Evolutionary conservation across 1,140 invertebrate genomes (phyloP), one percentile per base, ranked within the genome.

Genomic region (Dysdera silvatica): DNA sequence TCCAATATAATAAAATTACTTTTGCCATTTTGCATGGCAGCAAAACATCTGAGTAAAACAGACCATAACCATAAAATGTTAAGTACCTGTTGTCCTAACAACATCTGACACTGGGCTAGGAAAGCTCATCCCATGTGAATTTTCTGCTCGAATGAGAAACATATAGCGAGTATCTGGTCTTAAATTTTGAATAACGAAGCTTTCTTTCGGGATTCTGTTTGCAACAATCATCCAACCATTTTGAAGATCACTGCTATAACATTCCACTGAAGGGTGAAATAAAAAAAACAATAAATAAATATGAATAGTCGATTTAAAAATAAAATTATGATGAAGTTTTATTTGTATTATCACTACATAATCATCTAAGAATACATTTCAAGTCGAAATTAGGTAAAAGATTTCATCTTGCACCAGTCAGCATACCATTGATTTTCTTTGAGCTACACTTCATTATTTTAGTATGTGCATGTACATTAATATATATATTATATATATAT

Each of bases 61-160:
- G 41, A 8, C 41, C 41, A 45, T 3, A n/a, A 45, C 12, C n/a
- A n/a, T n/a, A 7, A 20, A 20, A 45, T 20, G 2, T 20, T 10
- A 45, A 45, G 5, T 67, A 67, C 66, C 66, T 28, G 45, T 20
- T 14, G 66, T 67, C 6, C 41, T 28, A 45, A 67, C 53, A 26
- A 63, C 68, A 28, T 78, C 76, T 0, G 81, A 80, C 3, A 80
- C 61, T 5, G 71, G 69, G 67, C 80, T 81, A 0, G 83, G 82
- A 26, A 70, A 66, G 26, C 81, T 78, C 24, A 83, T 67, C 16
- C 92, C 92, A 71, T 92, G 85, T 18, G 83, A 82, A 73, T 95
- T 96, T 75, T 91, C 87, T 0, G 91, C 89, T 57, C 92, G 80
- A 8, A 96, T 85, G 16, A 93, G 77, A 71, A 96, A 95, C 35